Percentiles rank a stretch among this genome's conserved stretches.
These are phyloP conservation scores for Machimus rusticus DNA, from an alignment of 2,888 invertebrate species.

Conservation along the genomic window DNA sequence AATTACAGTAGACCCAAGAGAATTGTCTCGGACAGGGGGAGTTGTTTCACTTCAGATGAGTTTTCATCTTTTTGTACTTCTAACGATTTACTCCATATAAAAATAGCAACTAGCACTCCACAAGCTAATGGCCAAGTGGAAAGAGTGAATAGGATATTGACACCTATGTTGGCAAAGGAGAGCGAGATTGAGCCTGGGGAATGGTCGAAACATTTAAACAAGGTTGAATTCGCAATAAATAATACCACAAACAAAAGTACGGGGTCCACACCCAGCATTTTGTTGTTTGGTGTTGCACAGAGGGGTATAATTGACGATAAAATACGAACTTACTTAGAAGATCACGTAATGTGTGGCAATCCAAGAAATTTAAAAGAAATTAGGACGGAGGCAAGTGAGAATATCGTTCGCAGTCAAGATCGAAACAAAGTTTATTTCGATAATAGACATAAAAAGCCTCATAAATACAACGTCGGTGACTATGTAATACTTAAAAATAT, in stretches of 20 bases:
- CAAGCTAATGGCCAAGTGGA: slow-evolving; percentile 52
- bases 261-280: slow-evolving; percentile 50
- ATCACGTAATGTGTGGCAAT: background rate
- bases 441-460: slow-evolving; percentile 41
- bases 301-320: slow-evolving; percentile 43
- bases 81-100: slow-evolving; percentile 48
- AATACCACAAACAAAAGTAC: slow-evolving; percentile 50
- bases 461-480: slow-evolving; percentile 46
- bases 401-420: slow-evolving; percentile 45
- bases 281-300: slow-evolving; percentile 52
- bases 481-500: slow-evolving; percentile 51
- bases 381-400: slow-evolving; percentile 39
- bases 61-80: slow-evolving; percentile 51
- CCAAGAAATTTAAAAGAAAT: background rate
- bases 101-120: slow-evolving; percentile 51
- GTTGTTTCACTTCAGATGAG: slow-evolving; percentile 50
- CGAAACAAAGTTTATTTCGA: slow-evolving; percentile 43
- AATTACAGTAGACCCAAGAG: slow-evolving; percentile 53
- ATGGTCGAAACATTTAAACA: background rate
- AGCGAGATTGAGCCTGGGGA: background rate
- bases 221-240: slow-evolving; percentile 25
- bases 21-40: too few species aligned
- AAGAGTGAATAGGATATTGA: slow-evolving; percentile 24
- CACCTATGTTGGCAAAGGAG: slow-evolving; percentile 14
- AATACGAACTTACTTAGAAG: background rate